Evolutionary conservation across 64 coral and sea anemone species (phyloP).

Genomic region (Stichodactyla helianthus): DNA sequence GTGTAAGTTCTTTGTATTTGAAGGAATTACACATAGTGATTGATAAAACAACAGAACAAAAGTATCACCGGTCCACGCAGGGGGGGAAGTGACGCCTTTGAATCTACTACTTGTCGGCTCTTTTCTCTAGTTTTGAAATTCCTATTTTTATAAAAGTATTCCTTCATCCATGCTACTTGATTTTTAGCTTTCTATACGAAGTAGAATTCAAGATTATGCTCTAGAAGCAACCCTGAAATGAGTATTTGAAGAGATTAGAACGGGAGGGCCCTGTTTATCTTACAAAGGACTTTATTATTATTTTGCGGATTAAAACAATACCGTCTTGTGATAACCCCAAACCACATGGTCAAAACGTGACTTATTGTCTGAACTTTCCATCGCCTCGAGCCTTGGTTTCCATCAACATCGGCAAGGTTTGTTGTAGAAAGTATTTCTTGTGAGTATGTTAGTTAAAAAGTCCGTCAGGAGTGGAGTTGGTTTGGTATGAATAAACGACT

Average conservation of each 20-base stretch:
- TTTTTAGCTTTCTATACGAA: not conserved
- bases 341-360: slow-evolving; percentile 6
- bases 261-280: not conserved
- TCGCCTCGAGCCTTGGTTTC: not conserved
- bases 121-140: not conserved
- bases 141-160: too few species aligned
- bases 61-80: not conserved
- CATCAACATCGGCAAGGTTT: not conserved
- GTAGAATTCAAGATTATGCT: not conserved
- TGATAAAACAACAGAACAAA: not conserved
- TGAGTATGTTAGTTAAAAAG: not conserved
- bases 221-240: not conserved
- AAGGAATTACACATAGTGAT: not conserved
- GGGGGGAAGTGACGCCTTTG: not conserved
- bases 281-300: not conserved
- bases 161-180: not conserved
- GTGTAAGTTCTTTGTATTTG: not conserved
- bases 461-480: too few species aligned
- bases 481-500: too few species aligned
- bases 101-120: not conserved
- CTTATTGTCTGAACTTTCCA: not conserved
- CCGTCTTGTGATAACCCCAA: not conserved
- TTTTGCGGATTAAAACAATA: not conserved
- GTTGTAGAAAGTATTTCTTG: not conserved
- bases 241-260: too few species aligned